Conservation (phyloP, 2,888 invertebrate species). For the Cataglyphis altisquamis region DNA sequence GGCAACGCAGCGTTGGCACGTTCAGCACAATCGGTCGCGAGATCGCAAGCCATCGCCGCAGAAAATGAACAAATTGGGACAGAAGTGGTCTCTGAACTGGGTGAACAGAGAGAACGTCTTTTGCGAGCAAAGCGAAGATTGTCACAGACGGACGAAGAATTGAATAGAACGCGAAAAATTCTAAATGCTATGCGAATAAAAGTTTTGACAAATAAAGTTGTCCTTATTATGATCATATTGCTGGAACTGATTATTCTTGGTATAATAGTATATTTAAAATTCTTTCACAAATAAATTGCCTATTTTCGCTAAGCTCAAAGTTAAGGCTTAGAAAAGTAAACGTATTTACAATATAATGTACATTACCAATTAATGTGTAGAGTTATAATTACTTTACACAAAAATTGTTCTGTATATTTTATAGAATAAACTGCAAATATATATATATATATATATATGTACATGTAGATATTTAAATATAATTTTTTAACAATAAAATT, state of each 20-base stretch:
- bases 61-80: slow-evolving; percentile 94
- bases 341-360: slow-evolving; percentile 1
- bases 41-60: slow-evolving; percentile 91
- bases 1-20: slow-evolving; percentile 88
- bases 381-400: not conserved
- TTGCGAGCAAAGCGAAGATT: slow-evolving; percentile 90
- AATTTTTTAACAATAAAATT: not conserved
- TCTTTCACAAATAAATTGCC: slow-evolving; percentile 84
- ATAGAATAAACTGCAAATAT: not conserved
- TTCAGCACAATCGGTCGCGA: slow-evolving; percentile 89
- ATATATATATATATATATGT: not conserved
- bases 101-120: slow-evolving; percentile 92
- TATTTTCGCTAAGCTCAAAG: not conserved
- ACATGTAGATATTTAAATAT: not conserved
- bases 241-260: slow-evolving; percentile 90
- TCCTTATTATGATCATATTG: slow-evolving; percentile 91
- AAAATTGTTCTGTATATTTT: slow-evolving; percentile 7
- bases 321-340: not conserved
- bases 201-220: slow-evolving; percentile 92
- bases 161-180: slow-evolving; percentile 89
- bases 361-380: not conserved
- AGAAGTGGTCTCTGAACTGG: slow-evolving; percentile 92
- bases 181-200: slow-evolving; percentile 90
- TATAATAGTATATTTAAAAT: slow-evolving; percentile 89
- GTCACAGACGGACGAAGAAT: slow-evolving; percentile 90